These are phyloP conservation scores for Sebastes goodei DNA, from an alignment of 2,797 vertebrate genomes.

Conservation along the genomic window DNA sequence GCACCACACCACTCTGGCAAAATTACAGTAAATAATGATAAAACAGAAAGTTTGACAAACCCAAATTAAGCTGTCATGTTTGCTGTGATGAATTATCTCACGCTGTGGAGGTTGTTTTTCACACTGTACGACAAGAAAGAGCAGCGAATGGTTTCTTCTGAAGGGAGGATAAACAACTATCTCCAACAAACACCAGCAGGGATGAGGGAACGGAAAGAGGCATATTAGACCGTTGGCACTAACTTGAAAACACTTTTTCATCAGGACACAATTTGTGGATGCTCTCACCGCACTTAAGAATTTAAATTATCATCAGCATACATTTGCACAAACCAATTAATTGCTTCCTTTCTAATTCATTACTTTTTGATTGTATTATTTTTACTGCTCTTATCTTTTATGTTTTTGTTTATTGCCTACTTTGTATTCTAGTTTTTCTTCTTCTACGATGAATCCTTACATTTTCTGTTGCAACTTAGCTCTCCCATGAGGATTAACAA, in stretches of 20 bases:
- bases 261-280: constrained; percentile 13
- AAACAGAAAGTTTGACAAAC: constrained; percentile 50
- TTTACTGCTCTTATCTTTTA: neutral
- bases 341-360: neutral
- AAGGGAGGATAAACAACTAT: constrained; percentile 13
- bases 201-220: neutral
- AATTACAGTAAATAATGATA: constrained; percentile 38
- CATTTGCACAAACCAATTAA: constrained; percentile 31
- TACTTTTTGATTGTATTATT: neutral
- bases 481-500: neutral
- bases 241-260: neutral
- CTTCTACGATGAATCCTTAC: neutral
- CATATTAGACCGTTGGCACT: neutral
- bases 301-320: constrained; percentile 14
- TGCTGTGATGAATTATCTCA: constrained; percentile 44
- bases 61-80: constrained; percentile 56
- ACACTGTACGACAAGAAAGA: neutral
- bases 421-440: neutral
- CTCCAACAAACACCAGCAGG: constrained; percentile 15
- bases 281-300: neutral
- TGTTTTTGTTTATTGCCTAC: neutral
- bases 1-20: neutral
- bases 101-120: constrained; percentile 12
- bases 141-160: neutral
- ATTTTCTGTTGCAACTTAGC: neutral